These are phyloP conservation scores for Sebastes schlegelii DNA, from an alignment of 2,113 vertebrate genomes.

Conservation along the genomic window DNA sequence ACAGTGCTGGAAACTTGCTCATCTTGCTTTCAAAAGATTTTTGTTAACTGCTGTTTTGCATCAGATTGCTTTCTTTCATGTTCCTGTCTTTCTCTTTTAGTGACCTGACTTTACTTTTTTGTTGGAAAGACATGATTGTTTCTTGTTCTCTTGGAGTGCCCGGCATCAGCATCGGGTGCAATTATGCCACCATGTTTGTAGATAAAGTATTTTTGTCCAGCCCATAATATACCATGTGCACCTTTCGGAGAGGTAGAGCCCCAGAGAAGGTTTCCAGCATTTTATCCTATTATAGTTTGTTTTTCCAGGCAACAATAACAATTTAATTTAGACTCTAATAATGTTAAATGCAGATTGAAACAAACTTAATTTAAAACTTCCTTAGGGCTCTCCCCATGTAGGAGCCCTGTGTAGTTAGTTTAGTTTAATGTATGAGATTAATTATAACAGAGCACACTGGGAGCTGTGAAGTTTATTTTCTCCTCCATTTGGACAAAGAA, in stretches of 20 bases:
- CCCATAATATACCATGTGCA: background rate
- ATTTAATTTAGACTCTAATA: background rate
- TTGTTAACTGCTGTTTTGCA: background rate
- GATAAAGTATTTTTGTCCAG: background rate
- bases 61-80: background rate
- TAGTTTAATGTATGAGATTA: background rate
- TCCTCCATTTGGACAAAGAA: background rate
- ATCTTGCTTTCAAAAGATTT: background rate
- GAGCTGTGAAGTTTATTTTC: background rate
- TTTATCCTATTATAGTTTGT: background rate
- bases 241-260: background rate
- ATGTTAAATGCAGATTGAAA: background rate
- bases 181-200: background rate
- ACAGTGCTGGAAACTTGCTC: background rate
- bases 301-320: background rate
- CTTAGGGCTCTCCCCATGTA: background rate
- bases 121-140: background rate
- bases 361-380: constrained; percentile 2
- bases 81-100: background rate
- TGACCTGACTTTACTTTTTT: background rate
- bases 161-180: background rate
- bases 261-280: background rate
- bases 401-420: no score
- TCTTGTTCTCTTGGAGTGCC: background rate
- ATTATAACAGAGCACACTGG: background rate